phyloP scores from a whole-genome alignment of 1,140 invertebrate species.

The Aphaenogaster rudis region DNA sequence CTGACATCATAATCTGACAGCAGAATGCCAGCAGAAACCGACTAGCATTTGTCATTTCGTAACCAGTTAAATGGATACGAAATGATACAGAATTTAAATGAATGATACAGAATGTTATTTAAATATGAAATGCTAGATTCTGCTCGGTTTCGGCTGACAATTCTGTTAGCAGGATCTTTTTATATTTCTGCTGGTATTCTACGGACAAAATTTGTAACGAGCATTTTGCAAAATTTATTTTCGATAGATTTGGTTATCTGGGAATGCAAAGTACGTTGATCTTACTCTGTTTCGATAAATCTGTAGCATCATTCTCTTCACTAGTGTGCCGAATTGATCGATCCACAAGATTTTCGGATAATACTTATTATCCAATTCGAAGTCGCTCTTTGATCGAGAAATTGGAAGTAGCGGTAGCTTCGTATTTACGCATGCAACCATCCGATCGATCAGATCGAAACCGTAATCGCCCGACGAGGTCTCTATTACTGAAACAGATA shows the following conservation, averaged over 20 bases:
- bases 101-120: no score
- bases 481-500: slow-evolving; percentile 90
- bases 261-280: background rate
- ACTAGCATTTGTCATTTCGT: no score
- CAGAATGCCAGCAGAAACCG: no score
- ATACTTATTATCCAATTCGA: slow-evolving; percentile 75
- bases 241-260: background rate
- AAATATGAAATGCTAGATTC: no score
- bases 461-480: slow-evolving; percentile 93
- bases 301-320: slow-evolving; percentile 91
- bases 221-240: background rate
- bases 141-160: no score
- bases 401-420: slow-evolving; percentile 88
- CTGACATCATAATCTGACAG: no score
- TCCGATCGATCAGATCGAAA: slow-evolving; percentile 88
- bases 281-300: slow-evolving; percentile 91
- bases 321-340: slow-evolving; percentile 90
- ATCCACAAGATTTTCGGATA: slow-evolving; percentile 87
- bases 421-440: slow-evolving; percentile 88
- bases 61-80: no score
- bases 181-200: background rate
- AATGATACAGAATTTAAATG: no score
- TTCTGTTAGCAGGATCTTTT: no score
- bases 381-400: slow-evolving; percentile 81
- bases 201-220: no score